Base-by-base conservation (phyloP, 2,113 vertebrate species). In the Neomonachus schauinslandi region DNA sequence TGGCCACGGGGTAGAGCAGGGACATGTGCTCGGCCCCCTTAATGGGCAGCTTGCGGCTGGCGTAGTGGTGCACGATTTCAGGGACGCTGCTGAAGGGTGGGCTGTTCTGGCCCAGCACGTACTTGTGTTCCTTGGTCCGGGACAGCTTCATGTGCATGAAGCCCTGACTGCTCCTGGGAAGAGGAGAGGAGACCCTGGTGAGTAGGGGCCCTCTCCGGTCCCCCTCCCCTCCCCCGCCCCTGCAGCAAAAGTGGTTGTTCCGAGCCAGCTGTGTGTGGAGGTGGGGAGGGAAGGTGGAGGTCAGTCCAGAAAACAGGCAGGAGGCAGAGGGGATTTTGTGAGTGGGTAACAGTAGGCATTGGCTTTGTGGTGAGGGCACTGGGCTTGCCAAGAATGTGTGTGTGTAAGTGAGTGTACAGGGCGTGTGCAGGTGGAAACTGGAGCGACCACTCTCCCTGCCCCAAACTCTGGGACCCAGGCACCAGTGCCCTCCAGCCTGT, bases 81-180 rank as follows among this genome's bases (percentile, higher is more conserved):
- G 99, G 99, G 91, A 99, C 99, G 63, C 99, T 99, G 99, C 99
- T 99, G 16, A 99, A 99, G 24, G 99, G 99, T 0, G 99, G 99
- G 99, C 99, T 99, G 99, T 99, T 99, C 99, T 99, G 99, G 93
- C 99, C 99, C 98, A 99, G 98, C 98, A 99, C 99, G 31, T 99
- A 99, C 97, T 99, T 99, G 98, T 99, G 99, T 98, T 99, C 99
- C 98, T 99, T 99, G 19, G 99, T 99, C 97, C 99, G 98, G 0
- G 99, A 99, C 95, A 99, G 99, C 97, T 99, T 99, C 99, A 99
- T 99, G 97, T 99, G 99, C 99, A 99, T 99, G 99, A 99, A 99
- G 96, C 99, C 99, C 97, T 99, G 99, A 98, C 99, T 99, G 99
- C 99, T 99, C 99, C 99, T 99, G 98, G 79, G 71, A 84, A 98